These are phyloP conservation scores for Microtus ochrogaster DNA, from an alignment of 2,113 vertebrate species.

Conservation along the genomic window DNA sequence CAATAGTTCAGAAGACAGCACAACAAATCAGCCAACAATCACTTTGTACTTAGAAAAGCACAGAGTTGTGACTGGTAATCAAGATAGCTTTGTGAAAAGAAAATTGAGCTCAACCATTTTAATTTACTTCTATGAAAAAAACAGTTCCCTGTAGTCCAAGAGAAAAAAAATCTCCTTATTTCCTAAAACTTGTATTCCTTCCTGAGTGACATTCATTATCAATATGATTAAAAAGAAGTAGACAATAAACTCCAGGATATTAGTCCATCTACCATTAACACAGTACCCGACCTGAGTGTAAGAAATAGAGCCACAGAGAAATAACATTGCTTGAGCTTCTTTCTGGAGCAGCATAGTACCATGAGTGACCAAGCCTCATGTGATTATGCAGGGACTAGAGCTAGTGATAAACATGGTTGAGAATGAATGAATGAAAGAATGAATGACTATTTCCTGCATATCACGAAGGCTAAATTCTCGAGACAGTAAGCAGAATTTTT, in stretches of 20 bases:
- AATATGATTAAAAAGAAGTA: not conserved
- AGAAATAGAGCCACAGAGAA: not conserved
- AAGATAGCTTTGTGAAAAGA: slow-evolving; percentile 63
- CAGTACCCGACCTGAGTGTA: not conserved
- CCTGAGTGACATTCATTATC: slow-evolving; percentile 41
- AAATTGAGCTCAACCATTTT: slow-evolving; percentile 64
- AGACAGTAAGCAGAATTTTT: not conserved
- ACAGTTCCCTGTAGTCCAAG: not conserved
- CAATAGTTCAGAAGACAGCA: slow-evolving; percentile 48
- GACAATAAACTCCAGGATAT: slow-evolving; percentile 14
- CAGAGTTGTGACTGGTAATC: slow-evolving; percentile 52
- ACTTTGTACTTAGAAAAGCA: slow-evolving; percentile 61
- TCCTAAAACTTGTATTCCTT: slow-evolving; percentile 46
- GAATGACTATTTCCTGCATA: slow-evolving; percentile 14
- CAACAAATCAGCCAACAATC: slow-evolving; percentile 55
- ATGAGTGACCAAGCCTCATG: not conserved
- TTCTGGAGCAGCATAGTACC: not conserved
- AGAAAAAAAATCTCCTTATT: slow-evolving; percentile 40
- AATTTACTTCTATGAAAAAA: slow-evolving; percentile 63
- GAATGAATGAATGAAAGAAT: not conserved
- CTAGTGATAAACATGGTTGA: not conserved
- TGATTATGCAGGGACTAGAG: not conserved
- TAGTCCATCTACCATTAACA: not conserved
- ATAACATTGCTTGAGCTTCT: not conserved
- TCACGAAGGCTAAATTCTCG: not conserved